These are phyloP conservation scores for Iguana delicatissima DNA, from an alignment of 2,797 vertebrate species.

Conservation along the genomic window DNA sequence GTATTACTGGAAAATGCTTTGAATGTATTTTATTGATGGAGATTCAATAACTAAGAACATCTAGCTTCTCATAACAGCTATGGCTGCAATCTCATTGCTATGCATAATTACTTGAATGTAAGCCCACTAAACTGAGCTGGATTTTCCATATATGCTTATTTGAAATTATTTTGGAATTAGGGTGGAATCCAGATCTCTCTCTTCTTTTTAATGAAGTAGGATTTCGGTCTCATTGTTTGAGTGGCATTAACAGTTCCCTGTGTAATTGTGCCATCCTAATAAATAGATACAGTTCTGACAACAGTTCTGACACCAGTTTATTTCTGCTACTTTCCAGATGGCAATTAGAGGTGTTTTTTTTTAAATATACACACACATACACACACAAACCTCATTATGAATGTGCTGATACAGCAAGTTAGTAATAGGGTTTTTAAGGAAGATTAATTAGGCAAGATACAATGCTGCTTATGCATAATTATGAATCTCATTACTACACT, in stretches of 20 bases:
- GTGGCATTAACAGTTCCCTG: not conserved
- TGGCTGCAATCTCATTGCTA: not conserved
- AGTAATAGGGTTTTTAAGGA: not conserved
- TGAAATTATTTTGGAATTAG: not conserved
- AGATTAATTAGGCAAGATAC: constrained; percentile 35
- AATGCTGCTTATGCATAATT: constrained; percentile 43
- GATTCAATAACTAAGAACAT: not conserved
- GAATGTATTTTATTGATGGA: not conserved
- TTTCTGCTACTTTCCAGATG: constrained; percentile 27
- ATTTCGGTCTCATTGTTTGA: not conserved
- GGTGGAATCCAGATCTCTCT: not conserved
- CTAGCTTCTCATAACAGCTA: not conserved
- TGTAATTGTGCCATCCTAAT: constrained; percentile 16
- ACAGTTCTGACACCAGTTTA: not conserved
- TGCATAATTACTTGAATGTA: not conserved
- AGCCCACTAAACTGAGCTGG: not conserved
- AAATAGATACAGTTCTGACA: not conserved
- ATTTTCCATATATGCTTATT: not conserved
- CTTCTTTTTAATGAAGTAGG: not conserved
- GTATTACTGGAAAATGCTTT: not conserved
- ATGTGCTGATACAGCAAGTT: constrained; percentile 20
- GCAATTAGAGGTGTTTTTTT: constrained; percentile 9
- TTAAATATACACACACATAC: rapidly evolving
- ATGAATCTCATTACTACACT: constrained; percentile 20
- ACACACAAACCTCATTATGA: constrained; percentile 3